Evolutionary conservation across 2,797 vertebrate species (phyloP), one percentile per base, ranked within the genome.

Genomic region (Streptopelia turtur): DNA sequence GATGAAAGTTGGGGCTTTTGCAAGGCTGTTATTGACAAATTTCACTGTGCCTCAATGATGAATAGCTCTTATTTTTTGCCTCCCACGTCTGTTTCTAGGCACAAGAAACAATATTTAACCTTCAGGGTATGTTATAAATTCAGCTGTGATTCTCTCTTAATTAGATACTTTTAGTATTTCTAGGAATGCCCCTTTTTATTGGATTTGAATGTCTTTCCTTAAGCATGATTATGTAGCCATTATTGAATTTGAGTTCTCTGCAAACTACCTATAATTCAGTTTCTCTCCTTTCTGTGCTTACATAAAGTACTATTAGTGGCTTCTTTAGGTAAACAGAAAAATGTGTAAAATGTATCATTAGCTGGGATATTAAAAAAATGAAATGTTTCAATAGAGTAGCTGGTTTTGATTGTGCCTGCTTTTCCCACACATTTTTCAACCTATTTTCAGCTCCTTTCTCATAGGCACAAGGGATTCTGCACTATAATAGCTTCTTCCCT

Each of bases 361-460:
- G 9, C 43, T 57, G 52, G 6, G 64, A 69, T 75, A 70, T 33
- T 50, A 81, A 81, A 95, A 77, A 89, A 85, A 14, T 27, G 13
- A 77, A 86, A 39, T 39, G 24, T n/a, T 95, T 92, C 65, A 60
- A 20, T 50, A 90, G 39, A 71, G 52, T 52, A 95, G 35, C 50
- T 69, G 66, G 35, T 16, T 83, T 35, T 69, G 69, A 85, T 95
- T 91, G 56, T 82, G 77, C 60, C 79, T 94, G 12, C 30, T 91
- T 95, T 94, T 6, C 87, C 37, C 28, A 43, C 66, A 80, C 55
- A 61, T 66, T 84, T 89, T 89, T 92, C 61, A 83, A 41, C 83
- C 89, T 95, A 94, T 94, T 95, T 55, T 82, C 83, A 94, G 90
- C 89, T 86, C 41, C 74, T 57, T 87, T 93, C 95, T 84, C 60